Base-by-base conservation (phyloP, 2,888 invertebrate genomes). In the Cenopis cana region DNA sequence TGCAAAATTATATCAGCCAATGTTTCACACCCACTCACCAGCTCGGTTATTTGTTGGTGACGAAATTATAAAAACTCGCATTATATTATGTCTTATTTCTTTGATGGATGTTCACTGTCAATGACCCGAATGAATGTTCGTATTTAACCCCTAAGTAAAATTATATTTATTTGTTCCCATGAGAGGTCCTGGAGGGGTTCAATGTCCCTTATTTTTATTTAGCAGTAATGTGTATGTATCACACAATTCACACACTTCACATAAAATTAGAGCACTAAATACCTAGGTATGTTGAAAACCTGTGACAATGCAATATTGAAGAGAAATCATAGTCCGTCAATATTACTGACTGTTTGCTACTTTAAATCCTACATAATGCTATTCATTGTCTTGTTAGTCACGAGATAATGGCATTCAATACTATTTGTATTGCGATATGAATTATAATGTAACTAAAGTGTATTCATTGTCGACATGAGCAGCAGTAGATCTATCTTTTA, bases 381-480 rank as follows among this genome's bases (percentile, higher is more conserved):
- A 41, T 71, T 67, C 66, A 71, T 71, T 38, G 56, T 56, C 36
- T 46, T 55, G 61, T 71, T 66, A 71, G 36, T 55, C 61, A 56
- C 18, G 29, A 67, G 66, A 67, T 67, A 67, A 60, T 71, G 60
- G 52, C 54, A 66, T 67, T 67, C 66, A 56, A 54, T 71, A 60
- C n/a, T 60, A 56, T 71, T 71, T 71, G 71, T 71, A 56, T 70
- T 66, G 36, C 66, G 49, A 55, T 71, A 71, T 71, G 55, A 67
- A 71, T 71, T 61, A 50, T 66, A 41, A 69, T 55, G 29, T 61
- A 68, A 60, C 57, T 18, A 61, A 52, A 24, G 24, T 52, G 38
- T 49, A 57, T 52, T 52, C 36, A 70, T 54, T 65, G 70, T 65
- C n/a, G 17, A 57, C 52, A 54, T 14, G 10, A 59, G 24, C 70